Evolutionary conservation across 1,140 invertebrate species (phyloP).

Genomic region (Ylistrum balloti): DNA sequence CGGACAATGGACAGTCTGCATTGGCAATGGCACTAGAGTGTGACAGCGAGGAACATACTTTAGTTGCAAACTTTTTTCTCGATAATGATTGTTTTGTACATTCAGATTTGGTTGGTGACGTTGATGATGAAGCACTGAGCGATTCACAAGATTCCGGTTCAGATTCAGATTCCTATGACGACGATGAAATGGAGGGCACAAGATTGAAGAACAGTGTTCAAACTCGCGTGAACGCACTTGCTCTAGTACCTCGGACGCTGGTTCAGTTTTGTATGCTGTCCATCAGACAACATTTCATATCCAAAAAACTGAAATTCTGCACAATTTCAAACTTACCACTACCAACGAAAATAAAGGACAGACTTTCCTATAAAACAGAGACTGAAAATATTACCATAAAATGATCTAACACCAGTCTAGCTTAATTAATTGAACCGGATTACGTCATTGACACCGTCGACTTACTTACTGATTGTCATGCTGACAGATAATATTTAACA

Average conservation of each 20-base stretch:
- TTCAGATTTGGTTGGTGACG: neutral
- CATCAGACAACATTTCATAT: neutral
- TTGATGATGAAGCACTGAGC: neutral
- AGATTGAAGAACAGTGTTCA: neutral
- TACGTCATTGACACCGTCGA: too few relatives aligned
- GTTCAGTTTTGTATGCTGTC: neutral
- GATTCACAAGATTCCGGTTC: neutral
- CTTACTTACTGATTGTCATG: too few relatives aligned
- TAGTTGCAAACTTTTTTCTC: constrained; percentile 51
- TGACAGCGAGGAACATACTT: constrained; percentile 51
- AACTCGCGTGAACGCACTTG: neutral
- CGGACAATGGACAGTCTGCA: constrained; percentile 41
- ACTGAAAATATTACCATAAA: too few relatives aligned
- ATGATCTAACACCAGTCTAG: too few relatives aligned
- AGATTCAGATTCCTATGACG: neutral
- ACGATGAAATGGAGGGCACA: neutral
- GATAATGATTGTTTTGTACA: constrained; percentile 46
- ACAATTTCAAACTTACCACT: neutral
- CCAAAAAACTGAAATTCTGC: neutral
- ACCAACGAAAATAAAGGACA: neutral
- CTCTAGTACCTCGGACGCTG: neutral
- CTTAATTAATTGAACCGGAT: too few relatives aligned
- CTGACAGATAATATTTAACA: too few relatives aligned
- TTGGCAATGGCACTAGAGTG: constrained; percentile 52
- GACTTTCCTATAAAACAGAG: constrained; percentile 8